Evolutionary conservation across 2,797 vertebrate genomes (phyloP).

Genomic region (Antrozous pallidus): DNA sequence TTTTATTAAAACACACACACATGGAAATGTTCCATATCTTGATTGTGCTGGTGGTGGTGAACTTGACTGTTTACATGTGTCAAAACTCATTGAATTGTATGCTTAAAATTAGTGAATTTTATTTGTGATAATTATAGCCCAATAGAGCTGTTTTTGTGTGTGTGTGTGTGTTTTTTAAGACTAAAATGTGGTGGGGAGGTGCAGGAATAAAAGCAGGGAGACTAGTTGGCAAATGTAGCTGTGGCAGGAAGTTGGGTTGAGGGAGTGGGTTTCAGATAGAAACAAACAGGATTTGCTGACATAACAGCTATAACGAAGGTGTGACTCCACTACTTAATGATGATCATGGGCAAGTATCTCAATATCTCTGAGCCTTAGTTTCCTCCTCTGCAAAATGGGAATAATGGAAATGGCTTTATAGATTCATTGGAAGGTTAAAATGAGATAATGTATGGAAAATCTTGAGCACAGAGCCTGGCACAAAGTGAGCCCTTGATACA

Average conservation of each 20-base stretch:
- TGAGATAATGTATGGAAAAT: not conserved
- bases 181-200: not conserved
- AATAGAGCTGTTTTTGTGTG: not conserved
- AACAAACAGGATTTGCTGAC: not conserved
- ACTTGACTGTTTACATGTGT: not conserved
- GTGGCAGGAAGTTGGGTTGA: not conserved
- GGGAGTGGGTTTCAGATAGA: not conserved
- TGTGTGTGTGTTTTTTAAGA: conserved; percentile 10
- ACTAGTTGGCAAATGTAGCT: not conserved
- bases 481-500: not conserved
- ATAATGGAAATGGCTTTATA: not conserved
- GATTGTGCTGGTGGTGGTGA: not conserved
- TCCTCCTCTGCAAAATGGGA: not conserved
- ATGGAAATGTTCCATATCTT: not conserved
- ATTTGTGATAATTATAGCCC: conserved; percentile 21
- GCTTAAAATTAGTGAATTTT: conserved; percentile 23
- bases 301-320: not conserved
- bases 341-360: not conserved
- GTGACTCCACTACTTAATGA: not conserved
- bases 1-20: not conserved
- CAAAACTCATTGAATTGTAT: conserved; percentile 15
- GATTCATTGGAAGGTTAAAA: not conserved
- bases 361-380: not conserved
- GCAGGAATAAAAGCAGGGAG: not conserved
- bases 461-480: not conserved